phyloP scores from a whole-genome alignment of 2,888 invertebrate species.

The Syritta pipiens region DNA sequence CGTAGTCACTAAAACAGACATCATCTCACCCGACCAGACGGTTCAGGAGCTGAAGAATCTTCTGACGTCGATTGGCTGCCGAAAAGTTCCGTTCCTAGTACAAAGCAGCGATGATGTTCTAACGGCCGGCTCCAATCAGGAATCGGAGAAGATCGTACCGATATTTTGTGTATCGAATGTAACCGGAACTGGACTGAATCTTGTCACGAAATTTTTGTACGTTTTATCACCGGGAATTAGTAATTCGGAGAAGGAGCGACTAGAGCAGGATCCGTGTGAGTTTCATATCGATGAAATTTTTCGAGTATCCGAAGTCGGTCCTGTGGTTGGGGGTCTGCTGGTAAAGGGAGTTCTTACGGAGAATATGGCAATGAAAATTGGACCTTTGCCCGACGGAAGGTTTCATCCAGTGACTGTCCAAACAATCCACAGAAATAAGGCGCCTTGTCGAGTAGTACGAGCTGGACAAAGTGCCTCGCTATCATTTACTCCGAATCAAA shows the following conservation, averaged over 20 bases:
- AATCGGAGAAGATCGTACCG: slow-evolving; percentile 84
- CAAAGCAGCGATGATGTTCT: slow-evolving; percentile 86
- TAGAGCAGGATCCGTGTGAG: slow-evolving; percentile 88
- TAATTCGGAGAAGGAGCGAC: slow-evolving; percentile 83
- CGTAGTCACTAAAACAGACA: slow-evolving; percentile 95
- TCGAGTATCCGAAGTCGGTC: slow-evolving; percentile 89
- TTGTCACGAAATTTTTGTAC: slow-evolving; percentile 92
- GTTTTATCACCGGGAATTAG: slow-evolving; percentile 86
- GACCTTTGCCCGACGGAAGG: slow-evolving; percentile 88
- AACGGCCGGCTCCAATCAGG: slow-evolving; percentile 84
- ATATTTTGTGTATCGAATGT: slow-evolving; percentile 96
- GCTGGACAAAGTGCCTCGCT: slow-evolving; percentile 95
- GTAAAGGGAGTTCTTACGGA: slow-evolving; percentile 92
- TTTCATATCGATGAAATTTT: slow-evolving; percentile 98
- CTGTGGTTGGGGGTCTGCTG: slow-evolving; percentile 91
- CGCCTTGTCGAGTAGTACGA: slow-evolving; percentile 91
- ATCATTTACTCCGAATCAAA: slow-evolving; percentile 80
- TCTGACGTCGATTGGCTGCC: slow-evolving; percentile 84
- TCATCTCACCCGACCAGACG: slow-evolving; percentile 83
- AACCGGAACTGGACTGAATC: slow-evolving; percentile 89
- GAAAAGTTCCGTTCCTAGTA: slow-evolving; percentile 84
- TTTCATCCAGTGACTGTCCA: slow-evolving; percentile 88
- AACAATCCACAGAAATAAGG: slow-evolving; percentile 94
- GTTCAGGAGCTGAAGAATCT: slow-evolving; percentile 82
- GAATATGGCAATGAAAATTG: slow-evolving; percentile 88